Percentiles rank a stretch among this genome's conserved stretches.
Evolutionary conservation across 2,888 invertebrate genomes (phyloP).

Genomic region (Synanthedon vespiformis): DNA sequence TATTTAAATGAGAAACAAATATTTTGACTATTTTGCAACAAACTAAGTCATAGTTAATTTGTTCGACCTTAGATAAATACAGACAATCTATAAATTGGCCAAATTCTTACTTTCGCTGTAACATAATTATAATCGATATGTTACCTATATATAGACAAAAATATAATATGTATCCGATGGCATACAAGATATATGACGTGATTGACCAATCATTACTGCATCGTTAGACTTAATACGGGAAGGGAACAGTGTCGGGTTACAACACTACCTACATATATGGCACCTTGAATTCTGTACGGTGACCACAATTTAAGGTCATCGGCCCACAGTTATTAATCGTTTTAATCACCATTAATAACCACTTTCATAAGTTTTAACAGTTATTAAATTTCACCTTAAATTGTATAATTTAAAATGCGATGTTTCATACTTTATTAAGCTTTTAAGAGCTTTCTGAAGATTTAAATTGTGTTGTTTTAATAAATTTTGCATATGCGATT

Average conservation of each 20-base stretch:
- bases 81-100: too few species aligned
- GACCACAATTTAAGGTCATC: conserved; percentile 27
- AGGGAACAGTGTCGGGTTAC: conserved; percentile 16
- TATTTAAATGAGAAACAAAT: too few species aligned
- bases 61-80: too few species aligned
- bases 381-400: not conserved
- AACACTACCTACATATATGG: conserved; percentile 23
- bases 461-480: not conserved
- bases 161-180: too few species aligned
- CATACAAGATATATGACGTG: conserved; percentile 12
- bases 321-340: conserved; percentile 35
- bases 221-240: conserved; percentile 28
- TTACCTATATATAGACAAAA: too few species aligned
- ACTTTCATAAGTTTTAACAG: not conserved
- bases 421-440: not conserved
- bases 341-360: conserved; percentile 25
- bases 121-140: too few species aligned
- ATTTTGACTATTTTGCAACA: too few species aligned
- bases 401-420: not conserved
- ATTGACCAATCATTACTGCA: conserved; percentile 51
- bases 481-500: not conserved
- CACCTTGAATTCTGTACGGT: conserved; percentile 25
- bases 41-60: too few species aligned
- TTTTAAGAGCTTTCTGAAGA: too few species aligned
- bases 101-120: too few species aligned